These are phyloP conservation scores for Watsonalla binaria DNA, from an alignment of 2,888 invertebrate genomes.

Conservation along the genomic window DNA sequence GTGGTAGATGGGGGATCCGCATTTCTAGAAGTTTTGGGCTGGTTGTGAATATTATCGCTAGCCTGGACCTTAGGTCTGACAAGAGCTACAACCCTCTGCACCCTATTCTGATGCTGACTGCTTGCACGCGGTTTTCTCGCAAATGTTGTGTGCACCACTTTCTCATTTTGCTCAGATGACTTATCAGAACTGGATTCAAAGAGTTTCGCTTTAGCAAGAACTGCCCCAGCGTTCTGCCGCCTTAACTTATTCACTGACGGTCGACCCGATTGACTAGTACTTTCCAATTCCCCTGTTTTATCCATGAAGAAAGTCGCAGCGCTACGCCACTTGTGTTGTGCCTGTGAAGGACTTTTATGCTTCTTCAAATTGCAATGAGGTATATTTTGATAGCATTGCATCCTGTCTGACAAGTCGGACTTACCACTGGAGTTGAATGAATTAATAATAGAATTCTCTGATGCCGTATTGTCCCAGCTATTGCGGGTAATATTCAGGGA, in stretches of 20 bases:
- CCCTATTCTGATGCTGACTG: constrained; percentile 41
- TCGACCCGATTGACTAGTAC: constrained; percentile 75
- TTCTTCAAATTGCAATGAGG: constrained; percentile 32
- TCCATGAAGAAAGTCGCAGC: constrained; percentile 77
- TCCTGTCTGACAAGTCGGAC: constrained; percentile 38
- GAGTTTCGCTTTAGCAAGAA: constrained; percentile 86
- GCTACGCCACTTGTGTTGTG: constrained; percentile 73
- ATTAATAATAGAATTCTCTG: constrained; percentile 51
- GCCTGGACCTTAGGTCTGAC: constrained; percentile 46
- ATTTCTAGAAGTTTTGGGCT: constrained; percentile 31
- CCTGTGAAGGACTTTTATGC: constrained; percentile 40
- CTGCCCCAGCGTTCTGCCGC: constrained; percentile 88
- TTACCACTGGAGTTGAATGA: constrained; percentile 45
- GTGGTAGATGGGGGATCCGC: constrained; percentile 20
- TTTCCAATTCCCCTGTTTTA: constrained; percentile 66
- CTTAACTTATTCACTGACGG: constrained; percentile 86
- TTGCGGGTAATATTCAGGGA: constrained; percentile 52
- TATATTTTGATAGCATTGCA: constrained; percentile 45
- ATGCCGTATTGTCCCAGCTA: constrained; percentile 47
- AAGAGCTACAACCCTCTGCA: constrained; percentile 41
- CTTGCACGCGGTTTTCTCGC: constrained; percentile 63
- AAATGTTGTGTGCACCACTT: constrained; percentile 48
- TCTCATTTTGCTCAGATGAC: constrained; percentile 62
- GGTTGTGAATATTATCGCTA: constrained; percentile 27
- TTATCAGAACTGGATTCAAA: constrained; percentile 81